Evolutionary conservation across 1,140 invertebrate species (phyloP), one percentile per base, ranked within the genome.

Genomic region (Saccostrea cuccullata): DNA sequence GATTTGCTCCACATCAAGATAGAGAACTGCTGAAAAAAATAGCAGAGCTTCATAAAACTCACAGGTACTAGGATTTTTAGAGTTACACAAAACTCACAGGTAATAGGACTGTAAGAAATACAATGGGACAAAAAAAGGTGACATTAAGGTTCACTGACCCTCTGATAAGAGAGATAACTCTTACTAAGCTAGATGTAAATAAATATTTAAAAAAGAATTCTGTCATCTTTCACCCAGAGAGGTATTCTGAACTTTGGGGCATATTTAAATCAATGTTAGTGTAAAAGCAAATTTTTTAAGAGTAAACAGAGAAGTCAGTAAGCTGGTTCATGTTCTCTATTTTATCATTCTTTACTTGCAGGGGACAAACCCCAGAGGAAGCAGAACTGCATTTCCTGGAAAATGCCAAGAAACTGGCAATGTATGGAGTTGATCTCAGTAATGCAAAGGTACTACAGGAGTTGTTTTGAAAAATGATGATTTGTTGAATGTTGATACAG

Each of bases 381-480:
- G 98, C 98, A 9, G 99, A 99, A 95, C 94, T 99, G 30, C 98
- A 99, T 94, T 99, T 98, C 95, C 95, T 99, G 91, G 98, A 99
- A 95, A 99, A 99, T 96, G 98, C 98, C 6, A 99, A 99, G 95
- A 99, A 99, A 95, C 95, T 99, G 92, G 98, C 98, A 9, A 98
- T 99, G 98, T 99, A 99, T 94, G 98, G 98, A 12, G 98, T 99
- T 15, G 98, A 99, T 95, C 96, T 99, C 84, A 98, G 99, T 95
- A 97, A 97, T 58, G 98, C 98, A 26, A 98, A 98, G 96, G 95
- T 95, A 91, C 58, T 20, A n/a, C 20, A 17, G 11, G 56, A 20
- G n/a, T 64, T 64, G 9, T 47, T 47, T 47, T 47, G 47, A 47
- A 47, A 3, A 47, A 47, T 47, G 47, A 8, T 2, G 47, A 47